phyloP scores from a whole-genome alignment of 2,888 invertebrate species.

The Pollenia griseotomentosa region DNA sequence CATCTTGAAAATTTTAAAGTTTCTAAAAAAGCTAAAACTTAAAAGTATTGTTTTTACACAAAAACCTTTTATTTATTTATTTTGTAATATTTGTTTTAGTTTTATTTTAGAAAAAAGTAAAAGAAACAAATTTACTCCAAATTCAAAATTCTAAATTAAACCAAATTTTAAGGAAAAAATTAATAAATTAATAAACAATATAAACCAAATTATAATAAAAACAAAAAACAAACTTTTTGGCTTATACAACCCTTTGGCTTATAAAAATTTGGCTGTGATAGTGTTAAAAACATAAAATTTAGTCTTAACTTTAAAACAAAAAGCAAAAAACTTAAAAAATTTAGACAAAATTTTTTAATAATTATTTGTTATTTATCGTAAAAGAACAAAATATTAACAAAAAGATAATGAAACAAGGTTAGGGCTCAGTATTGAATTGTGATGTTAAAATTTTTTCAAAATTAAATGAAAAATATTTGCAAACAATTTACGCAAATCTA shows the following conservation, averaged over 20 bases:
- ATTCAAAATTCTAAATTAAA: slow-evolving; percentile 84
- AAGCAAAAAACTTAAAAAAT: slow-evolving; percentile 58
- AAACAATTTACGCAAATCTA: slow-evolving; percentile 79
- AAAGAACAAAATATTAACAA: slow-evolving; percentile 40
- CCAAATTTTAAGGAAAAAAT: slow-evolving; percentile 72
- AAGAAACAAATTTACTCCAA: slow-evolving; percentile 78
- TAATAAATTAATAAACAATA: slow-evolving; percentile 72
- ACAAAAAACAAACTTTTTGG: slow-evolving; percentile 76
- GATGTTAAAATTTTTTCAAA: slow-evolving; percentile 79
- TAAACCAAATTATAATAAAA: slow-evolving; percentile 67
- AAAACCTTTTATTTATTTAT: slow-evolving; percentile 45
- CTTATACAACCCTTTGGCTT: slow-evolving; percentile 81
- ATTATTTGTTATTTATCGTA: slow-evolving; percentile 74
- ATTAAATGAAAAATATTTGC: slow-evolving; percentile 68
- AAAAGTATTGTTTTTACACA: slow-evolving; percentile 12
- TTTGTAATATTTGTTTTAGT: slow-evolving; percentile 51
- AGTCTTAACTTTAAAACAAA: slow-evolving; percentile 74
- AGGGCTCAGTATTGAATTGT: slow-evolving; percentile 78
- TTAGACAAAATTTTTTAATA: slow-evolving; percentile 72
- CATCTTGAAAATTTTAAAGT: slow-evolving; percentile 39
- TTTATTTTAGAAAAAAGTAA: slow-evolving; percentile 46
- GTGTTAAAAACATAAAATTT: slow-evolving; percentile 79
- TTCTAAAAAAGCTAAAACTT: slow-evolving; percentile 31
- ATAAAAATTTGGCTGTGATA: slow-evolving; percentile 85
- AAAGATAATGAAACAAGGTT: slow-evolving; percentile 60